These are phyloP conservation scores for Delichon dasypus DNA, from an alignment of 2,797 vertebrate species.

Conservation along the genomic window DNA sequence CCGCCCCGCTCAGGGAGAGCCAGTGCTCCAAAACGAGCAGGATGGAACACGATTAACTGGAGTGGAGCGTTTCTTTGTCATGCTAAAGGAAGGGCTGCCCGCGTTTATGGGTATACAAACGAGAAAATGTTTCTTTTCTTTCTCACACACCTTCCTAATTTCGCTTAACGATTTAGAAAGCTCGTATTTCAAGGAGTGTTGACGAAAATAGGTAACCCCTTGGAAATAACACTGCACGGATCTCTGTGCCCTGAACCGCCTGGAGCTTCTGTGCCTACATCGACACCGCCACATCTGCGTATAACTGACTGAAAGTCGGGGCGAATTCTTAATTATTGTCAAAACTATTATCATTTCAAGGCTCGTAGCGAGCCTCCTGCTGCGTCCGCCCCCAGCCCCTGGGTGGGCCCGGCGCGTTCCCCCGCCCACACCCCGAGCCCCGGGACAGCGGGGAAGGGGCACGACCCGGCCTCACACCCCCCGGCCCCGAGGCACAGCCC, in stretches of 20 bases:
- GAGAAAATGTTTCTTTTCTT: background rate
- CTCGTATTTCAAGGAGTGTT: accelerated
- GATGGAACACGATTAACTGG: accelerated
- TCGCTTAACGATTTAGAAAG: background rate
- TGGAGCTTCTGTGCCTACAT: background rate
- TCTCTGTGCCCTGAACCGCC: background rate
- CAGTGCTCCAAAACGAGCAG: background rate
- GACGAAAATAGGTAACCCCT: accelerated
- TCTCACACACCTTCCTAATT: accelerated
- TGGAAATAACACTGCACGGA: accelerated
- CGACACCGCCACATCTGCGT: accelerated
- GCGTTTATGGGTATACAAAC: accelerated
- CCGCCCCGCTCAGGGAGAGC: accelerated
- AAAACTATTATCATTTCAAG: background rate
- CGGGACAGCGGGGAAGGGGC: background rate
- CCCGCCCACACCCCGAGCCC: background rate
- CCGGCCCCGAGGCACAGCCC: background rate
- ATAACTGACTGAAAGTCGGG: accelerated
- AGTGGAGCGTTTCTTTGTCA: accelerated
- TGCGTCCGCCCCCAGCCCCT: background rate
- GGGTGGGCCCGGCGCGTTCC: background rate
- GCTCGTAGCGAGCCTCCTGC: accelerated
- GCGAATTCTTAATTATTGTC: accelerated
- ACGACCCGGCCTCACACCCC: background rate
- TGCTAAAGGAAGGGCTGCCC: accelerated